Percentiles rank a stretch among this genome's conserved stretches.
phyloP scores from a whole-genome alignment of 2,888 invertebrate genomes.

The Acholoe squamosa region DNA sequence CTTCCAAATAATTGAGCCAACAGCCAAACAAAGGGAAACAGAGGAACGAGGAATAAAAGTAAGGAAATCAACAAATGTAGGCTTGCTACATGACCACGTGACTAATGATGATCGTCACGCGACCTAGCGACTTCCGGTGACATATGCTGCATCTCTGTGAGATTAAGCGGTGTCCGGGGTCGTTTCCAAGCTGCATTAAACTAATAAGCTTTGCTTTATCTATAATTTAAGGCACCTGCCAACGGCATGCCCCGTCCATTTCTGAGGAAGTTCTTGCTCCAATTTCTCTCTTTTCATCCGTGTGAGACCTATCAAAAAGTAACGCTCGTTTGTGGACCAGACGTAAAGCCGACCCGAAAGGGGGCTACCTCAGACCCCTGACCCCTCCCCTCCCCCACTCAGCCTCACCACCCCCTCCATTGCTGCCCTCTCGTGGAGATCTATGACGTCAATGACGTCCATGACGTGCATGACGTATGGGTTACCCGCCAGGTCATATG shows the following conservation, averaged over 20 bases:
- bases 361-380: neutral
- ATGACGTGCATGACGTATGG: neutral
- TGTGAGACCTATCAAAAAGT: neutral
- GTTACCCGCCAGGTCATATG: neutral
- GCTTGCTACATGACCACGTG: neutral
- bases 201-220: too few species aligned
- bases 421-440: neutral
- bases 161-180: too few species aligned
- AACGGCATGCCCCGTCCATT: too few species aligned
- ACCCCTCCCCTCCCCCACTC: too few species aligned
- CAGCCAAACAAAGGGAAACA: conserved; percentile 14
- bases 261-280: neutral
- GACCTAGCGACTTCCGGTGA: neutral
- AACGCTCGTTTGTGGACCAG: neutral
- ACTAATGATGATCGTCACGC: neutral
- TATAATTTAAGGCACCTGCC: too few species aligned
- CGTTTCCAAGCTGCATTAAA: too few species aligned
- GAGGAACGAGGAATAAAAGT: neutral
- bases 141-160: too few species aligned
- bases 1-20: neutral
- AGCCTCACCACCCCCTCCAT: too few species aligned
- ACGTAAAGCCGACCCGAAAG: neutral
- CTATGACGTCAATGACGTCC: neutral
- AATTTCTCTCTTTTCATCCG: neutral
- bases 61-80: neutral